Evolutionary conservation across 2,888 invertebrate genomes (phyloP), one percentile per base, ranked within the genome.

Genomic region (Pycnomerus fuliginosus): DNA sequence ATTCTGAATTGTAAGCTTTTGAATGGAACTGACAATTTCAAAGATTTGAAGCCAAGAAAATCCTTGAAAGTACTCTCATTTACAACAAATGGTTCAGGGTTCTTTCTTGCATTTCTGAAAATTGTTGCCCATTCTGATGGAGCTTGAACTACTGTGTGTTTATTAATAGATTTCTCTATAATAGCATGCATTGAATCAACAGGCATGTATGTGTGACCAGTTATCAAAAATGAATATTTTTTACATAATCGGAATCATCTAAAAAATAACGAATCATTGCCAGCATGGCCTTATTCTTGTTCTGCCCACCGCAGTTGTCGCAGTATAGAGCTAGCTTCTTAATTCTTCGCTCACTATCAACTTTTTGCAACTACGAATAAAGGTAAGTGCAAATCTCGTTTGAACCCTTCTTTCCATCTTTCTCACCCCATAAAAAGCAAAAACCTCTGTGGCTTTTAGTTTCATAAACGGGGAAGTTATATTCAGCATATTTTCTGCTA

Each of bases 151-250:
- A 52, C 60, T 16, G 11, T 20, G 20, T 47, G 55, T 11, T 53
- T 56, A 38, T 48, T 56, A 10, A 57, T 33, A 35, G 28, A 44
- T 1, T 44, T 54, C 45, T 62, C 61, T 15, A 62, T 62, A 15
- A 54, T 52, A 20, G 60, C 58, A 47, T 67, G 62, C 3, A 62
- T 53, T 17, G 41, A 50, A 39, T 65, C 66, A 1, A 65, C 64
- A 3, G 65, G 61, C 66, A 68, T 67, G 38, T 58, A 58, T 3
- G 62, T 64, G 41, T 67, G 64, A n/a, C 65, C 65, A 22, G 62
- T 53, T 8, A 50, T 16, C 11, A 49, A 17, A 15, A 37, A 50
- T 14, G 12, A 7, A 29, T 56, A 17, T 57, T 50, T 1, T 53
- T 50, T 31, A 54, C 38, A 22, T 59, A 23, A 43, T 37, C 16